Evolutionary conservation across 2,113 vertebrate genomes (phyloP), one percentile per base, ranked within the genome.

Genomic region (Antigone vipio): DNA sequence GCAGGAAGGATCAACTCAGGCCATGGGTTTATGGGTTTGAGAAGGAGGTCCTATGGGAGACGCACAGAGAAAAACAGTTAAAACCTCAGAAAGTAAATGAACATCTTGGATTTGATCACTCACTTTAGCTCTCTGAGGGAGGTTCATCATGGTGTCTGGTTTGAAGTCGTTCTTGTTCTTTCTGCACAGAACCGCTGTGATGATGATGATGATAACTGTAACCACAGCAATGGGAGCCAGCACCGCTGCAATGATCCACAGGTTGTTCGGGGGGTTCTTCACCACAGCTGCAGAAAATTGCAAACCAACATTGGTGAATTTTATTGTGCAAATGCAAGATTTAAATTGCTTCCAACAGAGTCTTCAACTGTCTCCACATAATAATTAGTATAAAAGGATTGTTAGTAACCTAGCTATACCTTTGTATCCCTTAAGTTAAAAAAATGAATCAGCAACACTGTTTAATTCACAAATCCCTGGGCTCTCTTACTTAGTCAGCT

Each of bases 161-260:
- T 99, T 99, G 97, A 99, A 99, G 97, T 99, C 99, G 0, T 98
- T 99, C 98, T 99, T 99, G 98, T 99, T 99, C 98, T 99, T 99
- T 96, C 99, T 98, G 97, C 99, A 99, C 81, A 99, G 98, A 96
- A 99, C 99, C 0, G 99, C 99, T 1, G 99, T 99, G 98, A 99
- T 99, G 97, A 99, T 99, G 98, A 99, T 98, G 95, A 99, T 99
- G 97, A 99, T 99, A 95, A 99, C 98, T 0, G 99, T 99, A 93
- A 99, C 99, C 59, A 99, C 99, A 0, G 98, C 98, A 2, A 99
- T 99, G 67, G 99, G 99, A 20, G 99, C 99, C 97, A 99, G 95
- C 88, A 99, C 99, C 0, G 99, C 99, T 5, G 99, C 99, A 2
- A 99, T 99, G 98, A 99, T 99, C 99, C 99, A 99, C 81, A 99